Evolutionary conservation across 2,797 vertebrate species (phyloP).

Genomic region (Enteromius paludinosus): DNA sequence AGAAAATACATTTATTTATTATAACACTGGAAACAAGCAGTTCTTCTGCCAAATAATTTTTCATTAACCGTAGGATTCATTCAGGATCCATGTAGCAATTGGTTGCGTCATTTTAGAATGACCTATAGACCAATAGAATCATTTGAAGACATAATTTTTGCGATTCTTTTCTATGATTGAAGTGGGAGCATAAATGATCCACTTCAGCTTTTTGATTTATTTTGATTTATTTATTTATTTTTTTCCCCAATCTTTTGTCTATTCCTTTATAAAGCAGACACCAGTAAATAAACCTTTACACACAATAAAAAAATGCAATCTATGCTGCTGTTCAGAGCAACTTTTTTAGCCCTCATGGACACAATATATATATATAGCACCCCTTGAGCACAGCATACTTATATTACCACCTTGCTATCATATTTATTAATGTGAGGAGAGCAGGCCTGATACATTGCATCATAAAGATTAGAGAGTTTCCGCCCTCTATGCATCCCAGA

Average conservation of each 20-base stretch:
- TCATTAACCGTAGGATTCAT: not conserved
- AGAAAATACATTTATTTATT: not conserved
- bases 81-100: not conserved
- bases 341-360: not conserved
- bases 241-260: not conserved
- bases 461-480: slow-evolving; percentile 53
- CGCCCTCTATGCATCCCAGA: slow-evolving; percentile 58
- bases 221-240: not conserved
- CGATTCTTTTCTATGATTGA: not conserved
- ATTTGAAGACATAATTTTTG: slow-evolving; percentile 2
- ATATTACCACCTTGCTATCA: slow-evolving; percentile 46
- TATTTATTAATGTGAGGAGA: slow-evolving; percentile 49
- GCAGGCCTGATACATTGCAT: slow-evolving; percentile 47
- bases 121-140: not conserved
- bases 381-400: slow-evolving; percentile 46
- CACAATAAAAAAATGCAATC: slow-evolving; percentile 1
- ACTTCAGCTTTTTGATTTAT: not conserved
- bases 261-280: slow-evolving; percentile 9
- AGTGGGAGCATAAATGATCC: not conserved
- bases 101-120: not conserved
- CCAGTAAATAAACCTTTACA: slow-evolving; percentile 1
- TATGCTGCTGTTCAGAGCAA: slow-evolving; percentile 8
- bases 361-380: not conserved
- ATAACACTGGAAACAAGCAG: not conserved
- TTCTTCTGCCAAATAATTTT: not conserved